Base-by-base conservation (phyloP, 2,888 invertebrate genomes). In the Ochlodes sylvanus region DNA sequence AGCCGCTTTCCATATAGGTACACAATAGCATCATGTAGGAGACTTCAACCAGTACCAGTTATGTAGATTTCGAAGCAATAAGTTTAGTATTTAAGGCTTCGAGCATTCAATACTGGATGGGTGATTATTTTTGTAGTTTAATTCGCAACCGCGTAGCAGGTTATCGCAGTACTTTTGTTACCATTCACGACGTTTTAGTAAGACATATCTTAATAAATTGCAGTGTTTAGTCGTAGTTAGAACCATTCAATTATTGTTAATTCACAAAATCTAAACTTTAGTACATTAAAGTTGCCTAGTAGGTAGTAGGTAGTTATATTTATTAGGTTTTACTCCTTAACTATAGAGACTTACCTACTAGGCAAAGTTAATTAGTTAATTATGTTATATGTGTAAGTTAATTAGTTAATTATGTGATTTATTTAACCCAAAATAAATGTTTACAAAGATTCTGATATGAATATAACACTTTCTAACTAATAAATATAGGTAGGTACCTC, bases 71-170 rank as follows among this genome's bases (percentile, higher is more conserved):
- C 75, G 73, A 27, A 71, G 77, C 77, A 75, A 77, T 82, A 81
- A 79, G 76, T 79, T 80, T 69, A 75, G 77, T 78, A 79, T 80
- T 82, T 80, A 82, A 83, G 78, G 77, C 77, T 72, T 72, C 74
- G 77, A 76, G 81, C 77, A 79, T 83, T 82, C 79, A 81, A 80
- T 79, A 84, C 79, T 78, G 79, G 81, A 86, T 81, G 73, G 84
- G 85, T 84, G 86, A 89, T 89, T 87, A 90, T 81, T 86, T 90
- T 86, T 78, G 88, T 88, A 83, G 82, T 90, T 90, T 90, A 86
- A 89, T 89, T 87, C 83, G 84, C 88, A 79, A 81, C 79, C 80
- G 75, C 69, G 73, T 77, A 68, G 73, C 72, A 77, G 77, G 85
- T 86, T 85, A 87, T 80, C 81, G 80, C 81, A 78, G 81, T 79